Conservation (phyloP, 2,888 invertebrate species). For the Lasioglossum pauxillum region DNA sequence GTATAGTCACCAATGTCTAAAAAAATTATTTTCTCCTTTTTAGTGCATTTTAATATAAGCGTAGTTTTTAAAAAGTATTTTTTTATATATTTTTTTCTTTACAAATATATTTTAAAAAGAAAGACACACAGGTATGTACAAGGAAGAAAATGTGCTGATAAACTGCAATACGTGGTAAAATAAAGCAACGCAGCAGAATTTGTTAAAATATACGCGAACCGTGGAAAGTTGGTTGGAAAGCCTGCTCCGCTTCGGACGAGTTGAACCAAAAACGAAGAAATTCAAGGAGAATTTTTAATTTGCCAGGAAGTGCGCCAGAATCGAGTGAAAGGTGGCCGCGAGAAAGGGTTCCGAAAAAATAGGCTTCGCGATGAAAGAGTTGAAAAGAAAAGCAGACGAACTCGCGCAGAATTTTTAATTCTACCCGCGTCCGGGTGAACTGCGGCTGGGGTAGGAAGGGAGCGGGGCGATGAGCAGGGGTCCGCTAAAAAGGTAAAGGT, state of each 20-base stretch:
- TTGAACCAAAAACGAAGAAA: not conserved
- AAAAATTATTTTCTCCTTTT: too few relatives aligned
- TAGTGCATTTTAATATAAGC: too few relatives aligned
- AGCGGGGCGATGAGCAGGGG: not conserved
- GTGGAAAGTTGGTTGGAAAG: not conserved
- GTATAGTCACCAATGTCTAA: too few relatives aligned
- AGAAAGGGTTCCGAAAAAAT: not conserved
- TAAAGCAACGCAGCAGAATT: not conserved
- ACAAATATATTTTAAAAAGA: too few relatives aligned
- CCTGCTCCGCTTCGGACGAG: not conserved
- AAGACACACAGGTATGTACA: too few relatives aligned
- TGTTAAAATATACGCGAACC: not conserved
- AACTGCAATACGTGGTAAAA: not conserved
- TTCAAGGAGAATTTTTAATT: not conserved
- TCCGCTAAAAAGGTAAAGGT: slow-evolving; percentile 3
- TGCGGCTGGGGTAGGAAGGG: not conserved
- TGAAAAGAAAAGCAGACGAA: not conserved
- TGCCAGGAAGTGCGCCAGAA: not conserved
- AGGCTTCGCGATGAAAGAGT: not conserved
- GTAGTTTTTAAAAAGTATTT: too few relatives aligned
- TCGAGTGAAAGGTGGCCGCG: not conserved
- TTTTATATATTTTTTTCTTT: too few relatives aligned
- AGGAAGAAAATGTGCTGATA: not conserved
- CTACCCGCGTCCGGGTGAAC: not conserved
- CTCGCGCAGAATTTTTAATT: not conserved